Conservation (phyloP, 2,113 vertebrate genomes). For the Neotragus pygmaeus region DNA sequence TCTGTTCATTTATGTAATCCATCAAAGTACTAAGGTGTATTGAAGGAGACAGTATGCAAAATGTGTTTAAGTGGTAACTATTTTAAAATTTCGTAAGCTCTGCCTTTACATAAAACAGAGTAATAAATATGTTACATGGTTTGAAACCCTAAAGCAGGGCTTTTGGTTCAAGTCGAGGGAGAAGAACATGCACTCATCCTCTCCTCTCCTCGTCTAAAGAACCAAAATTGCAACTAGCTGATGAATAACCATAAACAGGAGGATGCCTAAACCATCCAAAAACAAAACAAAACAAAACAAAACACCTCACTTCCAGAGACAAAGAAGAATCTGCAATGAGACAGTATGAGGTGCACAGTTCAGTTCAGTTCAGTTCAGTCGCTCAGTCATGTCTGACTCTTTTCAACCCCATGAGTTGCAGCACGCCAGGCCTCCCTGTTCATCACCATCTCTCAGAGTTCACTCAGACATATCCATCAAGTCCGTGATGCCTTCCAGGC, state of each 20-base stretch:
- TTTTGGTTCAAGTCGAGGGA: background rate
- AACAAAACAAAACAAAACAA: no score
- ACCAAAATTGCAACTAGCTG: background rate
- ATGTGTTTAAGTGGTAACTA: background rate
- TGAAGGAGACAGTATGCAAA: background rate
- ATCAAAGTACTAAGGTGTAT: background rate
- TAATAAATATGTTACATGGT: background rate
- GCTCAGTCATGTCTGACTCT: no score
- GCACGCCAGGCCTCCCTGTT: no score
- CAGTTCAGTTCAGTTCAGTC: no score
- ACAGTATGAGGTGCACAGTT: background rate
- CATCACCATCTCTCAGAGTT: no score
- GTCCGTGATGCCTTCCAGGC: no score
- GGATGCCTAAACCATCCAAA: background rate
- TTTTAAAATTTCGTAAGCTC: background rate
- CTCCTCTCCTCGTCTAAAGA: background rate
- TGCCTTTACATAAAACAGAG: background rate
- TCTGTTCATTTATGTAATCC: background rate
- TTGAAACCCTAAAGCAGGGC: background rate
- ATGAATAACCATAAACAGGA: background rate
- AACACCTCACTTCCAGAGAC: accelerated
- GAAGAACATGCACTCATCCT: background rate
- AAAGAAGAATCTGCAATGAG: background rate
- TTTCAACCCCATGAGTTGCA: no score
- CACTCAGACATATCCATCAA: no score